Conservation (phyloP, 2,888 invertebrate genomes). For the Artemia sinica region DNA sequence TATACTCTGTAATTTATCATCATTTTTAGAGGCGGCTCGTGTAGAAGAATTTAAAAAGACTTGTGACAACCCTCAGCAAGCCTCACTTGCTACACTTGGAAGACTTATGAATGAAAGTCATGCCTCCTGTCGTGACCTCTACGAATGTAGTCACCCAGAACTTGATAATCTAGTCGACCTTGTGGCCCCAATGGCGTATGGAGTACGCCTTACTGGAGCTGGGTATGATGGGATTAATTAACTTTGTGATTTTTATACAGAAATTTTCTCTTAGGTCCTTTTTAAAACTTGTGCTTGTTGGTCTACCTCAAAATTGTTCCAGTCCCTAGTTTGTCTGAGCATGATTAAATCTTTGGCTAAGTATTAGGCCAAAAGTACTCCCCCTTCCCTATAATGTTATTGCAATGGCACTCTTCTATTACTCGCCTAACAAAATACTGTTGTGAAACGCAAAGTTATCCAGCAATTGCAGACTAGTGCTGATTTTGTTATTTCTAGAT, state of each 20-base stretch:
- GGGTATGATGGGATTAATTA: conserved; percentile 39
- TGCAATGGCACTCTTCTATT: no score
- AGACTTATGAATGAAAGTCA: conserved; percentile 76
- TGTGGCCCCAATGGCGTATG: conserved; percentile 49
- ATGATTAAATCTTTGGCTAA: no score
- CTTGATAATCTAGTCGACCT: conserved; percentile 63
- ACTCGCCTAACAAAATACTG: no score
- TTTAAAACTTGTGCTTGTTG: no score
- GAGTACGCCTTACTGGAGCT: conserved; percentile 87
- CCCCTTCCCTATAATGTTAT: no score
- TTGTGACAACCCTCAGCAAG: conserved; percentile 35
- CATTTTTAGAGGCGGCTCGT: conserved; percentile 56
- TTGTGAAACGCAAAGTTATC: no score
- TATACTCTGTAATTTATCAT: background rate
- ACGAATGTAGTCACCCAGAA: conserved; percentile 80
- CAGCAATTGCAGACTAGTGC: no score
- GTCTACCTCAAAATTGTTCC: no score
- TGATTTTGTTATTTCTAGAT: no score
- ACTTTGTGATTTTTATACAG: background rate
- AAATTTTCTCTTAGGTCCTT: no score
- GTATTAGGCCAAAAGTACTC: no score
- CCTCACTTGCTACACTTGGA: conserved; percentile 45
- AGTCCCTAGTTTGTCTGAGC: no score
- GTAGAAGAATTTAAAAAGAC: conserved; percentile 55
- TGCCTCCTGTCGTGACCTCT: conserved; percentile 58